Conservation (phyloP, 2,888 invertebrate species). For the Nipponacmea schrenckii region DNA sequence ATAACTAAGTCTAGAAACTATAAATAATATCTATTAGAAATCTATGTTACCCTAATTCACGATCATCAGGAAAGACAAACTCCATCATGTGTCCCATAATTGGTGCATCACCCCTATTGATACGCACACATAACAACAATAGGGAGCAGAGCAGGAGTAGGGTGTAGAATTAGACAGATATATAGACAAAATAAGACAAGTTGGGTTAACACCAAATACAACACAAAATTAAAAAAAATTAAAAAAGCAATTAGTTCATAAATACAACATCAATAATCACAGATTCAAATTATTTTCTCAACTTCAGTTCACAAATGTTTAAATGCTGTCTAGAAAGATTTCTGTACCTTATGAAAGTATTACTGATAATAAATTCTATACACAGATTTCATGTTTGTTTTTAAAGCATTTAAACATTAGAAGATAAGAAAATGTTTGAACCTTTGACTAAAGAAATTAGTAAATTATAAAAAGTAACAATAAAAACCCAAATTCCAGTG, state of each 20-base stretch:
- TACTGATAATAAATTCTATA: too few species aligned
- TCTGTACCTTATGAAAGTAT: too few species aligned
- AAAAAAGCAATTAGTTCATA: neutral
- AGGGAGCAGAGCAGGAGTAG: neutral
- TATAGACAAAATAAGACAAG: neutral
- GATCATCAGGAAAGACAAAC: conserved; percentile 18
- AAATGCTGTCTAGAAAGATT: too few species aligned
- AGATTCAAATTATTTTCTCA: too few species aligned
- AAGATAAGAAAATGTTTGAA: too few species aligned
- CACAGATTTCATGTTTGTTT: too few species aligned
- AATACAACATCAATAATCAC: too few species aligned
- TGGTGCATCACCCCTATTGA: conserved; percentile 90
- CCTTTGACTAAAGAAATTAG: too few species aligned
- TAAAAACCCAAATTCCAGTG: too few species aligned
- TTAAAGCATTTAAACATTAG: too few species aligned
- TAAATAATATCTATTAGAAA: neutral
- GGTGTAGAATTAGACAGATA: conserved; percentile 2
- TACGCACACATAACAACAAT: conserved; percentile 6
- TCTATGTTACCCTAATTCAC: conserved; percentile 19
- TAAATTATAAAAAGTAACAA: too few species aligned
- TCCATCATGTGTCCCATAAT: conserved; percentile 3
- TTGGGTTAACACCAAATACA: conserved; percentile 2
- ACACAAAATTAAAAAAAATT: neutral
- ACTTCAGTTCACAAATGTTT: too few species aligned
- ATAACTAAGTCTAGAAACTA: neutral